Evolutionary conservation across 1,140 invertebrate species (phyloP).

Genomic region (Polyergus mexicanus): DNA sequence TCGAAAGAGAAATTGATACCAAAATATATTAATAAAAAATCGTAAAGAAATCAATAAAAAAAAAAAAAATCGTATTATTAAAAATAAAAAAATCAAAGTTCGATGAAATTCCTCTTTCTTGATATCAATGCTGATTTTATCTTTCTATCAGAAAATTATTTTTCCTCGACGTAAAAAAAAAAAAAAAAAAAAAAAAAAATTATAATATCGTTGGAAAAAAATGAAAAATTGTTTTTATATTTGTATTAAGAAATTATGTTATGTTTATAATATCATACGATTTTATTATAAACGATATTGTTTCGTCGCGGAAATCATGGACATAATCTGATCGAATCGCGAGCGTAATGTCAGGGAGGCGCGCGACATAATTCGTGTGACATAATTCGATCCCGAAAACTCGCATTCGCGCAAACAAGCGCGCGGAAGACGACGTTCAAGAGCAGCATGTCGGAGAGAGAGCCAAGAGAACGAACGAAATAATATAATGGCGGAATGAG

Average conservation of each 20-base stretch:
- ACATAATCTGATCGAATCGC: neutral
- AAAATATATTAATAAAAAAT: neutral
- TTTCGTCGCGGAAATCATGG: neutral
- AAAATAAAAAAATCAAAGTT: neutral
- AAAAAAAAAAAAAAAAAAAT: neutral
- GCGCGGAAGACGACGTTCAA: neutral
- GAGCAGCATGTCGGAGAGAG: constrained; percentile 14
- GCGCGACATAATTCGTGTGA: constrained; percentile 24
- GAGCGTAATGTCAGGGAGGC: constrained; percentile 34
- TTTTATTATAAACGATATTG: neutral
- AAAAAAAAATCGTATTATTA: neutral
- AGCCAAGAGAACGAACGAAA: constrained; percentile 78
- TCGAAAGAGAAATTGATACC: neutral
- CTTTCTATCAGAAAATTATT: neutral
- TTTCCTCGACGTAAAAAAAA: neutral
- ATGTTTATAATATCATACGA: neutral
- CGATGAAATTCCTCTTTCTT: neutral
- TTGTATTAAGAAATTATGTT: no score
- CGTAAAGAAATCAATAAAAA: neutral
- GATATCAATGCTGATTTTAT: neutral
- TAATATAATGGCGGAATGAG: constrained; percentile 82
- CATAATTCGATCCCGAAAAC: constrained; percentile 53
- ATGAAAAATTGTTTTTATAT: neutral
- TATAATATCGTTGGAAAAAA: neutral
- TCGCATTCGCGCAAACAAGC: constrained; percentile 12